Percentiles rank a stretch among this genome's conserved stretches.
Evolutionary conservation across 2,113 vertebrate genomes (phyloP).

Genomic region (Diadophis punctatus): DNA sequence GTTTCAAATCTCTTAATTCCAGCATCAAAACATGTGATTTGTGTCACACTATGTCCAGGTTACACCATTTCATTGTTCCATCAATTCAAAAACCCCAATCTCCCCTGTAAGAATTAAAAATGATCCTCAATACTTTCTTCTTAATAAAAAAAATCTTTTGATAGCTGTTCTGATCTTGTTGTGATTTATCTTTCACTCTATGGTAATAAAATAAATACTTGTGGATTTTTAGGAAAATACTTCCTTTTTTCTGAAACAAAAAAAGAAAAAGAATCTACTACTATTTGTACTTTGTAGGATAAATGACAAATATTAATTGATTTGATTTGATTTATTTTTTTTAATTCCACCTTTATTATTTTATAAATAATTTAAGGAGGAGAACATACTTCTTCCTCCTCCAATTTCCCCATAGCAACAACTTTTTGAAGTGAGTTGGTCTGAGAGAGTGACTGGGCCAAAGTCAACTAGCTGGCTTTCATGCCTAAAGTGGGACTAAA

Average conservation of each 20-base stretch:
- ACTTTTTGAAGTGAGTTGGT: not conserved
- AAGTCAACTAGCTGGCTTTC: not conserved
- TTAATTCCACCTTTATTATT: no score
- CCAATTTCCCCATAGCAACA: no score
- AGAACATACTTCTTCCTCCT: no score
- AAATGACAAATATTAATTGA: not conserved
- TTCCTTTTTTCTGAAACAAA: not conserved
- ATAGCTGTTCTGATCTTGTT: not conserved
- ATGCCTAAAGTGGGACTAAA: not conserved
- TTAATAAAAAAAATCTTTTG: not conserved
- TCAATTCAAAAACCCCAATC: not conserved
- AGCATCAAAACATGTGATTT: not conserved
- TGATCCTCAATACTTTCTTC: not conserved
- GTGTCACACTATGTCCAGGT: not conserved
- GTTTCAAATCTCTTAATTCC: not conserved
- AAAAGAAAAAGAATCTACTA: not conserved
- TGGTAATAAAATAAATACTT: not conserved
- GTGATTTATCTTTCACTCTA: not conserved
- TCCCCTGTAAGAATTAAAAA: not conserved
- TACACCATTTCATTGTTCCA: not conserved
- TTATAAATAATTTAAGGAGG: no score
- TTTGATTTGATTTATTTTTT: no score
- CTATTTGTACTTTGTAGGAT: not conserved
- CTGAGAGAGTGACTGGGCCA: not conserved
- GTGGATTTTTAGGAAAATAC: not conserved